Conservation (phyloP, 2,888 invertebrate genomes). For the Lysandra bellargus region DNA sequence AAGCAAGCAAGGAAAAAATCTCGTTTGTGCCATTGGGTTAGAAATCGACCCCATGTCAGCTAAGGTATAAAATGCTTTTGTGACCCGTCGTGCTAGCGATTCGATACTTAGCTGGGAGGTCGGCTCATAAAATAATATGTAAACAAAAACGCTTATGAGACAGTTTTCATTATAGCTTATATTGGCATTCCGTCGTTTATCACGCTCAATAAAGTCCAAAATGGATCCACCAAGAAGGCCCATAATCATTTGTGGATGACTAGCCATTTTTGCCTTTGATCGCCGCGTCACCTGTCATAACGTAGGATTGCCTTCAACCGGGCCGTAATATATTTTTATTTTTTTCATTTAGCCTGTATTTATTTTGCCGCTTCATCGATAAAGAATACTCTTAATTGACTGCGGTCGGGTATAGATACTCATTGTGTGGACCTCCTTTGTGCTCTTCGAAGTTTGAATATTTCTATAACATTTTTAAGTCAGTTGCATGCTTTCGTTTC, state of each 20-base stretch:
- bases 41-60: too few species aligned
- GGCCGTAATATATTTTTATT: conserved; percentile 46
- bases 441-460: conserved; percentile 29
- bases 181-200: conserved; percentile 40
- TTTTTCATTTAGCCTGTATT: conserved; percentile 59
- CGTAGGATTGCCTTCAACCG: conserved; percentile 59
- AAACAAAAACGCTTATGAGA: conserved; percentile 27
- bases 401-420: conserved; percentile 47
- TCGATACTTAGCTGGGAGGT: background rate
- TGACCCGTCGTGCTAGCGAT: background rate
- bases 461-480: background rate
- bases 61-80: background rate
- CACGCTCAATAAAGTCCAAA: conserved; percentile 42
- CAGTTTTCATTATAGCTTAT: conserved; percentile 32
- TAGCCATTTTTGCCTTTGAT: conserved; percentile 63
- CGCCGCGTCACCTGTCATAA: conserved; percentile 70
- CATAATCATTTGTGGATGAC: conserved; percentile 55
- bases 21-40: too few species aligned
- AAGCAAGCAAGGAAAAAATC: too few species aligned
- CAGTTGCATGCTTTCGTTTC: conserved; percentile 5
- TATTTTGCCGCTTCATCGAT: conserved; percentile 54
- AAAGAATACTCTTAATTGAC: conserved; percentile 61
- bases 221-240: conserved; percentile 40
- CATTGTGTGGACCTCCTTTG: conserved; percentile 38
- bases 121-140: background rate